Conservation (phyloP, 2,888 invertebrate genomes). For the Deladenus siricidicola region DNA sequence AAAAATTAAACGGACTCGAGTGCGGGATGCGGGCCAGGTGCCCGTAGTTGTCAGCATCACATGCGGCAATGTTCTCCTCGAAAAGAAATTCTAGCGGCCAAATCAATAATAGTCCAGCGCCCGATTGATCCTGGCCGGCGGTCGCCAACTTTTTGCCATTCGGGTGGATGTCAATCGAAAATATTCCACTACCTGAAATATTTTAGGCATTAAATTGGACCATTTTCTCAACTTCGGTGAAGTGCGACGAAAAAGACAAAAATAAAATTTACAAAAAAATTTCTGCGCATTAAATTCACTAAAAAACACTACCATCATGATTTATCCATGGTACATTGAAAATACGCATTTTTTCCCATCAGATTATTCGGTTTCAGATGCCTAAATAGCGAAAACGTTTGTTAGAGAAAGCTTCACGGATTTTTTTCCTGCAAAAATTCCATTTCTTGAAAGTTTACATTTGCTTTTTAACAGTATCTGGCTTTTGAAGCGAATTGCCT, state of each 20-base stretch:
- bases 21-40: slow-evolving; percentile 15
- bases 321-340: slow-evolving; percentile 18
- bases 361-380: no score
- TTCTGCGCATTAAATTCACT: no score
- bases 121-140: slow-evolving; percentile 35
- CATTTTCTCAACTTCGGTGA: no score
- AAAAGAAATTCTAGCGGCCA: slow-evolving; percentile 35
- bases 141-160: slow-evolving; percentile 39
- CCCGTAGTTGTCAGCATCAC: slow-evolving; percentile 8
- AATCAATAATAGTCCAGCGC: slow-evolving; percentile 35
- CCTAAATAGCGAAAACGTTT: no score
- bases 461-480: no score
- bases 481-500: no score
- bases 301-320: slow-evolving; percentile 21
- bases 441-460: no score
- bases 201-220: no score
- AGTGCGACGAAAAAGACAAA: background rate
- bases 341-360: no score
- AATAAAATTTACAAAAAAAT: background rate
- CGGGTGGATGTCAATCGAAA: slow-evolving; percentile 45
- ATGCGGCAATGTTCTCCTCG: slow-evolving; percentile 12
- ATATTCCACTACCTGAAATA: slow-evolving; percentile 34
- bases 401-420: no score
- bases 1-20: slow-evolving; percentile 7
- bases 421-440: no score